phyloP scores from a whole-genome alignment of 2,888 invertebrate genomes.

The Clistopyga incitator region DNA sequence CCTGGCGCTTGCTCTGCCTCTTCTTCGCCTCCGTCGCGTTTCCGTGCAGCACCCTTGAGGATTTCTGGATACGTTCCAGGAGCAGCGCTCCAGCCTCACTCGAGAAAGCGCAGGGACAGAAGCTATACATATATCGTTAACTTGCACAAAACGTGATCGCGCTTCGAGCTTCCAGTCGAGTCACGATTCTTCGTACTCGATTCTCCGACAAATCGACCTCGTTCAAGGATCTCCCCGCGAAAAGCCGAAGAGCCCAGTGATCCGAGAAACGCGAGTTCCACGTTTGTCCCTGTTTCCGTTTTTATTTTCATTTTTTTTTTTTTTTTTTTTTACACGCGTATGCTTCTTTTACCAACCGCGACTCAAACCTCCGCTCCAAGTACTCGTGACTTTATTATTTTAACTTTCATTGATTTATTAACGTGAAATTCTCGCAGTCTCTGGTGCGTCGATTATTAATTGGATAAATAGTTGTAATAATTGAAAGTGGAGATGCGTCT shows the following conservation, averaged over 20 bases:
- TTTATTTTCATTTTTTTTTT: too few species aligned
- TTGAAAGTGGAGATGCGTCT: constrained; percentile 74
- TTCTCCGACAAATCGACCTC: constrained; percentile 54
- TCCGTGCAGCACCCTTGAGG: constrained; percentile 38
- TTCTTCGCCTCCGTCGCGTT: constrained; percentile 13
- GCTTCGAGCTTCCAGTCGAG: constrained; percentile 41
- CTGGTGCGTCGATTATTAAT: background rate
- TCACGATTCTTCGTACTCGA: constrained; percentile 54
- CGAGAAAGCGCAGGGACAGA: background rate
- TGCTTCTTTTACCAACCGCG: constrained; percentile 4
- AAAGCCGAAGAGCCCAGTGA: background rate
- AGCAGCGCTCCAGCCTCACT: constrained; percentile 9
- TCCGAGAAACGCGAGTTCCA: constrained; percentile 18
- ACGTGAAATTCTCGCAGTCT: background rate
- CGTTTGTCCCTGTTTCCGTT: constrained; percentile 1
- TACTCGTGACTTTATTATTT: background rate
- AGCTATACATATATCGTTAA: constrained; percentile 17
- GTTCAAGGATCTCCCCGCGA: constrained; percentile 28
- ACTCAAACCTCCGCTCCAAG: background rate
- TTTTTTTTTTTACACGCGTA: constrained; percentile 34
- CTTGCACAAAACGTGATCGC: constrained; percentile 12
- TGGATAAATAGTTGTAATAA: constrained; percentile 24
- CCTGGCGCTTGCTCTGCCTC: constrained; percentile 11
- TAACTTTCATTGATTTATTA: background rate
- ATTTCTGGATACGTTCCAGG: constrained; percentile 49